Evolutionary conservation across 2,888 invertebrate species (phyloP), one percentile per base, ranked within the genome.

Genomic region (Panopea generosa): DNA sequence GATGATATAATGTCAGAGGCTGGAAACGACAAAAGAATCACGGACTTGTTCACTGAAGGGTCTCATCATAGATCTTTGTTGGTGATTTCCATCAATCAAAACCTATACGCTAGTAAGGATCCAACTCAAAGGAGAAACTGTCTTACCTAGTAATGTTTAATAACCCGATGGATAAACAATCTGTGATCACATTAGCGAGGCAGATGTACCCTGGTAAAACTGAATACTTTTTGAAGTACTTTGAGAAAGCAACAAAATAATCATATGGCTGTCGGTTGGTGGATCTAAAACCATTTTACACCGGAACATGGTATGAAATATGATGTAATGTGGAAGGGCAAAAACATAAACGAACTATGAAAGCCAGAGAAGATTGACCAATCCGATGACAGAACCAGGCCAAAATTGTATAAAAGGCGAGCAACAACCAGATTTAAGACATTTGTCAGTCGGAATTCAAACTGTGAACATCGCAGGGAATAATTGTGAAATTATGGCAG

Each of bases 1-100:
- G 63, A 63, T 53, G 63, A 63, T 24, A 9, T 63, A n/a, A 50
- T 63, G n/a, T 63, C 22, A 27, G 53, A 53, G 40, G 40, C 53
- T 24, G 52, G 53, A 7, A 53, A 24, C 9, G 49, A 49, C 20
- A 24, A 56, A 56, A 20, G 56, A 2, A 56, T 56, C 14, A 56
- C 27, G 2, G 56, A 33, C 18, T 18, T 27, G 2, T 56, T 56
- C 20, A 29, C 56, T 6, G 56, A 56, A 20, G 56, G 56, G 26
- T 56, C 56, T 2, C 4, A 29, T 33, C 29, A 33, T n/a, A 27
- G 56, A 29, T 56, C 56, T n/a, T 18, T 56, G 20, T 56, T 18
- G 3, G 29, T 52, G 26, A 60, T 66, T 47, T 66, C 66, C 14
- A 57, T 66, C 20, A 56, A 56, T 38, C 66, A 66, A 18, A 56